Evolutionary conservation across 2,888 invertebrate genomes (phyloP).

Genomic region (Spatulosminthurus flaviceps): DNA sequence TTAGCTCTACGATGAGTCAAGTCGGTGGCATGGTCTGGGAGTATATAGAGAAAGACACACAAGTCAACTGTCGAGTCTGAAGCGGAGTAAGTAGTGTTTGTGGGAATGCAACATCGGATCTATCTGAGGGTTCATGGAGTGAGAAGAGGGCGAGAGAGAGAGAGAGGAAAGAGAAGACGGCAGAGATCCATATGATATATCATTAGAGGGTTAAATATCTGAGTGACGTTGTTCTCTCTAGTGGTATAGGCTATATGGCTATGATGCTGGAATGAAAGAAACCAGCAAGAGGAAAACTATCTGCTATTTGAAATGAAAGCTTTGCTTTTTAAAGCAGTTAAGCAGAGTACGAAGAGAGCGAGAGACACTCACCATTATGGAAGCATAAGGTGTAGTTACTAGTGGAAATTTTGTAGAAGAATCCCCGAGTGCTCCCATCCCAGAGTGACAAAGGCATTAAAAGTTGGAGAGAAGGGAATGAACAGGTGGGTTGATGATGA

Average conservation of each 20-base stretch:
- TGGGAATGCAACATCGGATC: too few species aligned
- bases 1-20: not conserved
- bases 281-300: not conserved
- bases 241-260: too few species aligned
- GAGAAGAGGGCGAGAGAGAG: not conserved
- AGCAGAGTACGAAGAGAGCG: not conserved
- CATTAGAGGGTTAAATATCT: conserved; percentile 34
- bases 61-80: too few species aligned
- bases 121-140: too few species aligned
- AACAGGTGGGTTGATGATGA: conserved; percentile 58
- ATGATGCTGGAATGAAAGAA: not conserved
- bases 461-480: conserved; percentile 47
- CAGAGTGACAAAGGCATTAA: conserved; percentile 39
- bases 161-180: conserved; percentile 1
- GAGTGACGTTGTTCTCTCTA: conserved; percentile 21
- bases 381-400: conserved; percentile 5
- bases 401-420: conserved; percentile 8
- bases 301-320: not conserved
- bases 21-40: not conserved
- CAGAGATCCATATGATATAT: conserved; percentile 22
- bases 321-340: too few species aligned
- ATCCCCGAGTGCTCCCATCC: conserved; percentile 40
- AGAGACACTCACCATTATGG: conserved; percentile 31
- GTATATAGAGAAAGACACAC: not conserved
- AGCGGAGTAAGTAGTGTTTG: too few species aligned